Conservation (phyloP, 2,888 invertebrate genomes). For the Lumbricus terrestris region DNA sequence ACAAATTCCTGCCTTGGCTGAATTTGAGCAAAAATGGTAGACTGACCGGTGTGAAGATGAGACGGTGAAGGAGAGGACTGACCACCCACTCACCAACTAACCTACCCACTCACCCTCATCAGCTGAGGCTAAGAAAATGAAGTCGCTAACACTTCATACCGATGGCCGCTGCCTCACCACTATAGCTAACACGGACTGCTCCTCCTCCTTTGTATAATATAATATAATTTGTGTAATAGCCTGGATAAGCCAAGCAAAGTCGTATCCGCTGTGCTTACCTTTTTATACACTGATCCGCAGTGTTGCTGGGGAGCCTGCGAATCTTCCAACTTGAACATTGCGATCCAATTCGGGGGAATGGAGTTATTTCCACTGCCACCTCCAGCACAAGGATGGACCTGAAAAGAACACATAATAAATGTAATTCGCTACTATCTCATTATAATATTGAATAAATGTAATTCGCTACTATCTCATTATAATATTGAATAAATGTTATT, state of each 20-base stretch:
- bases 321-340: slow-evolving; percentile 8
- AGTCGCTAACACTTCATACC: too few species aligned
- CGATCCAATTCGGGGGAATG: neutral
- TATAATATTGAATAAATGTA: too few species aligned
- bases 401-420: neutral
- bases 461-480: neutral
- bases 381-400: slow-evolving; percentile 6
- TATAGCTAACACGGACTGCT: too few species aligned
- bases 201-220: too few species aligned
- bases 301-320: neutral
- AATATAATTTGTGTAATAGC: neutral
- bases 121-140: too few species aligned
- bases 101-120: too few species aligned
- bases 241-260: neutral
- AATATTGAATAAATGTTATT: neutral
- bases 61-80: too few species aligned
- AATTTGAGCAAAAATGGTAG: too few species aligned
- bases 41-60: too few species aligned
- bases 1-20: too few species aligned
- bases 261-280: neutral
- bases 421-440: neutral
- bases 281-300: slow-evolving; percentile 4
- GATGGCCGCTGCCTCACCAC: too few species aligned
- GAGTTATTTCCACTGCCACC: neutral
- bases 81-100: too few species aligned